Conservation (phyloP, 2,888 invertebrate species). For the Lithophane socia region DNA sequence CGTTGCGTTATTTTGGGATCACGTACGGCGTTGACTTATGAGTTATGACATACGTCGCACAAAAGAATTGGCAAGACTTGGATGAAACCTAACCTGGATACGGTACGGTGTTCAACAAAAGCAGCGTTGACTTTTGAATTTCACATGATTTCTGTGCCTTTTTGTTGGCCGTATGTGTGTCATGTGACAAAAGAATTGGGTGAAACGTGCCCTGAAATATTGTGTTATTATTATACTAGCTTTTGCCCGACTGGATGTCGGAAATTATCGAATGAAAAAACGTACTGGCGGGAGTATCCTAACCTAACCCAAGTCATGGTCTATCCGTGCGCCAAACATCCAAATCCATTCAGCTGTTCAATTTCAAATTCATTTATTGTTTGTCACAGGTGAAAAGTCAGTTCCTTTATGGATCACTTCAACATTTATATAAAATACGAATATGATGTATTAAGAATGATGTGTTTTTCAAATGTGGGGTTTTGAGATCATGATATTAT, state of each 20-base stretch:
- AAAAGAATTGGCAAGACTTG: constrained; percentile 48
- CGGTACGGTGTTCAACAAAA: constrained; percentile 31
- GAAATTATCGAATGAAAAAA: background rate
- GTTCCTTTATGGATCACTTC: too few relatives aligned
- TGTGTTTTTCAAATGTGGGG: too few relatives aligned
- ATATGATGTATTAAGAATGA: too few relatives aligned
- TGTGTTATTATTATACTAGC: background rate
- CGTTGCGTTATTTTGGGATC: constrained; percentile 59
- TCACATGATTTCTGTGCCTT: background rate
- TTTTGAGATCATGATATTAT: too few relatives aligned
- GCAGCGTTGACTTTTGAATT: constrained; percentile 32
- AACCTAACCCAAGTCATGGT: background rate
- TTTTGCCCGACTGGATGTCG: too few relatives aligned
- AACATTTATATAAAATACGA: background rate
- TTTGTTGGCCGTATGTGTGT: background rate
- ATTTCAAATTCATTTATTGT: too few relatives aligned
- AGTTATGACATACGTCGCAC: constrained; percentile 47
- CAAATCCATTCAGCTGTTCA: background rate
- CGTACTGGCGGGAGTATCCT: background rate
- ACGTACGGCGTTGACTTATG: constrained; percentile 53
- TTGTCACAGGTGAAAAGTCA: too few relatives aligned
- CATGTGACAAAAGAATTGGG: background rate
- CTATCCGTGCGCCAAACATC: background rate
- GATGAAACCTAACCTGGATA: constrained; percentile 37
- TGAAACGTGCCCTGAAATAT: background rate